These are phyloP conservation scores for Bujurquina vittata DNA, from an alignment of 2,113 vertebrate species.

Conservation along the genomic window DNA sequence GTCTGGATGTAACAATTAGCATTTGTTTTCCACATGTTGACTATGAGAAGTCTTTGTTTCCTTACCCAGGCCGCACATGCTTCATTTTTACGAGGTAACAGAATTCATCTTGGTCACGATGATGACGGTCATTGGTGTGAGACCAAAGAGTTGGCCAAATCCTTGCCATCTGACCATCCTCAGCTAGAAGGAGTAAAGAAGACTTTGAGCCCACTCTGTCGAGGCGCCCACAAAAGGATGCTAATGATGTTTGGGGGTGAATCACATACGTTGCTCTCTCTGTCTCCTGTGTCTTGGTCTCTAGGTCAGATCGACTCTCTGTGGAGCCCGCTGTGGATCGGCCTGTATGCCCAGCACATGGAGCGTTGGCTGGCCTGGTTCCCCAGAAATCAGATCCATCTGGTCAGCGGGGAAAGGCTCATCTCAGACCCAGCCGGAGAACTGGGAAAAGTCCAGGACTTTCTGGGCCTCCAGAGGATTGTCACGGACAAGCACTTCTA, in stretches of 20 bases:
- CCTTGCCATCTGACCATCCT: not conserved
- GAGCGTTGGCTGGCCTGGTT: constrained; percentile 84
- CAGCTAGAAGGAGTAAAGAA: not conserved
- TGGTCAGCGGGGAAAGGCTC: constrained; percentile 82
- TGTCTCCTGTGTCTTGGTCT: not conserved
- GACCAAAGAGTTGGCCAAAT: not conserved
- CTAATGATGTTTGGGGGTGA: not conserved
- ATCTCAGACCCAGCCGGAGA: constrained; percentile 83
- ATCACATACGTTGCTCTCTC: not conserved
- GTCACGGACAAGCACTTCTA: constrained; percentile 86
- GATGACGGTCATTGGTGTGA: not conserved
- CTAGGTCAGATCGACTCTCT: constrained; percentile 78
- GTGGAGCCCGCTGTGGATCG: constrained; percentile 86
- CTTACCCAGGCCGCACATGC: not conserved
- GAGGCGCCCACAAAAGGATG: too few relatives aligned
- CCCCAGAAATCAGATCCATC: constrained; percentile 82
- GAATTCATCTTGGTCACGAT: not conserved
- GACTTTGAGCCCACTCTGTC: not conserved
- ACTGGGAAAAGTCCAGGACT: constrained; percentile 84
- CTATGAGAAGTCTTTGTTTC: not conserved
- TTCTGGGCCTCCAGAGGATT: constrained; percentile 83
- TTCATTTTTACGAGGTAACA: not conserved
- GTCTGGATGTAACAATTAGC: not conserved
- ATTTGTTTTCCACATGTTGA: not conserved
- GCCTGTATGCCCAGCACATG: constrained; percentile 83